Percentiles rank a stretch among this genome's conserved stretches.
These are phyloP conservation scores for Prochilodus magdalenae DNA, from an alignment of 2,113 vertebrate species.

Conservation along the genomic window DNA sequence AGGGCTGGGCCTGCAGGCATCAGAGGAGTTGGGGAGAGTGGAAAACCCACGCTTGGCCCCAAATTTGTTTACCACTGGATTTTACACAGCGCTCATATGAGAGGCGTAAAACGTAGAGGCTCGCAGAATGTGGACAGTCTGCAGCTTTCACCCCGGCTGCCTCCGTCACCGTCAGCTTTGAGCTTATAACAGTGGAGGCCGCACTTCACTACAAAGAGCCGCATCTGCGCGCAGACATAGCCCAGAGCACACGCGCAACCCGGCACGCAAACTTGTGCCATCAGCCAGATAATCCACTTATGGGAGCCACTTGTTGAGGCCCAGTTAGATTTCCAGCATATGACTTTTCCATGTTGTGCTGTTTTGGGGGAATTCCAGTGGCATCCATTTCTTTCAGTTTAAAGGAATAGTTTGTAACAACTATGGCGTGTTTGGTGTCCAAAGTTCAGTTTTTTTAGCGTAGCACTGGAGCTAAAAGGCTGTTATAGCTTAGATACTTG, in stretches of 20 bases:
- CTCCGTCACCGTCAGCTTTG: conserved; percentile 28
- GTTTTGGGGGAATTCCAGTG: background rate
- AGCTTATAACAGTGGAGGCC: conserved; percentile 29
- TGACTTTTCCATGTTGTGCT: background rate
- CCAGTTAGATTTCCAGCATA: background rate
- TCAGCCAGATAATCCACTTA: background rate
- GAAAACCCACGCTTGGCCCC: conserved; percentile 38
- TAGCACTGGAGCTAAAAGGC: too few relatives aligned
- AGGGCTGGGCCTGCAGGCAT: conserved; percentile 42
- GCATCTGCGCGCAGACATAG: conserved; percentile 11
- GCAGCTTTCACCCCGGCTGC: conserved; percentile 47
- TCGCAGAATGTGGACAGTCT: conserved; percentile 31
- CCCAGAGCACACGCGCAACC: background rate
- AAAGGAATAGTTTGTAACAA: background rate
- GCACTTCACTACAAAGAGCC: conserved; percentile 12
- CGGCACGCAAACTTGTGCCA: conserved; percentile 24
- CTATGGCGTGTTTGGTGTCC: too few relatives aligned
- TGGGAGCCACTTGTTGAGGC: background rate
- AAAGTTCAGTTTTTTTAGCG: too few relatives aligned
- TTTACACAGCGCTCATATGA: conserved; percentile 51
- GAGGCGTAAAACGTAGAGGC: conserved; percentile 37
- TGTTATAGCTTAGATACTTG: too few relatives aligned
- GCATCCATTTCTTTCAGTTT: background rate
- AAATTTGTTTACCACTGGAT: conserved; percentile 58
- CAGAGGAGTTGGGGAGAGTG: conserved; percentile 40